phyloP scores from a whole-genome alignment of 2,797 vertebrate genomes.

The Aldrovandia affinis region DNA sequence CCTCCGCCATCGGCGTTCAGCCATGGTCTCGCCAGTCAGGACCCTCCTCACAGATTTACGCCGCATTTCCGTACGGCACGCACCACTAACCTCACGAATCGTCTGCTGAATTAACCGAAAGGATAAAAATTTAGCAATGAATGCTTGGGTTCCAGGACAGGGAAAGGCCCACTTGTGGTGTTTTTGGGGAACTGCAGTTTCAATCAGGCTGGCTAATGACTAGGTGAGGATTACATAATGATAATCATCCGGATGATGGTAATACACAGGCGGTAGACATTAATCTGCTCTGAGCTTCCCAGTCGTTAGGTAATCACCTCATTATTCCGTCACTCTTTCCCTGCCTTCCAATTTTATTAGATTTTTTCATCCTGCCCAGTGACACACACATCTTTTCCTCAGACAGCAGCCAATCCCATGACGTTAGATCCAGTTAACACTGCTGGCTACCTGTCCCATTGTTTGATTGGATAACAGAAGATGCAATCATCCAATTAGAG shows the following conservation, averaged over 20 bases:
- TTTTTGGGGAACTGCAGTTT: constrained; percentile 16
- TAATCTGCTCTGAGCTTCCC: not conserved
- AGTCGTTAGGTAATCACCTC: not conserved
- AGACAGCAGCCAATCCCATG: not conserved
- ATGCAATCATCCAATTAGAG: not conserved
- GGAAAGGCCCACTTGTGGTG: constrained; percentile 28
- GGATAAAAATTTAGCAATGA: not conserved
- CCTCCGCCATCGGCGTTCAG: too few species aligned
- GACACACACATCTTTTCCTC: not conserved
- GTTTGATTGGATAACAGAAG: not conserved
- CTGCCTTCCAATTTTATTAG: not conserved
- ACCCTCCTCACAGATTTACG: not conserved
- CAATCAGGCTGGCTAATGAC: constrained; percentile 13
- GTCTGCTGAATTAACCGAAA: not conserved
- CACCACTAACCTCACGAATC: not conserved
- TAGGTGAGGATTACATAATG: constrained; percentile 27
- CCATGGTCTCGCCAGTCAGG: not conserved
- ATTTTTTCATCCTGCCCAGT: not conserved
- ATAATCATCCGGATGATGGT: not conserved
- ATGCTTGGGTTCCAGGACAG: not conserved
- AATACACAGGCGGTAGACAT: not conserved
- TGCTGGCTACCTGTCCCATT: not conserved
- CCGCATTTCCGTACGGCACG: not conserved
- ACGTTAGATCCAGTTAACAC: not conserved
- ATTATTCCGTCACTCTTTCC: not conserved